Percentiles rank a stretch among this genome's conserved stretches.
Conservation (phyloP, 2,888 invertebrate genomes). For the Parnassius glacialis region DNA sequence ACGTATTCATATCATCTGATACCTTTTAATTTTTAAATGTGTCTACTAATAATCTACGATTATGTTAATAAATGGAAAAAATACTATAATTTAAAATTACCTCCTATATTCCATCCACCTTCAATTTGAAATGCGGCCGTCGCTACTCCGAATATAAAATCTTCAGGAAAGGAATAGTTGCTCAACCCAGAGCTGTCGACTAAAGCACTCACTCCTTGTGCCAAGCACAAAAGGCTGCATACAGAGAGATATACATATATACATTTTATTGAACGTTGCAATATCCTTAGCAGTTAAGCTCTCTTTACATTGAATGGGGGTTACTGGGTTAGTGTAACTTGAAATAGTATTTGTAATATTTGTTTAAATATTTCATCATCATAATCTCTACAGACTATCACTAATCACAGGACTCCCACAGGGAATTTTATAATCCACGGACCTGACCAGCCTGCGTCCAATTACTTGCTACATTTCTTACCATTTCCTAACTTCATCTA, state of each 20-base stretch:
- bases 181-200: conserved; percentile 47
- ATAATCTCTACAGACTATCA: too few relatives aligned
- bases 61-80: not conserved
- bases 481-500: too few relatives aligned
- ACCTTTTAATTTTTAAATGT: not conserved
- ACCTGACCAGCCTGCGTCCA: too few relatives aligned
- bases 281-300: not conserved
- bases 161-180: conserved; percentile 75
- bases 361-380: too few relatives aligned
- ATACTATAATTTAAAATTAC: conserved; percentile 40
- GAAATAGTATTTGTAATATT: too few relatives aligned
- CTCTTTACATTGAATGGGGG: too few relatives aligned
- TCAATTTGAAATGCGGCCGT: conserved; percentile 84
- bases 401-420: too few relatives aligned
- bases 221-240: conserved; percentile 53
- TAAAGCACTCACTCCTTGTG: conserved; percentile 46
- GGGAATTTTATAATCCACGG: too few relatives aligned
- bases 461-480: too few relatives aligned
- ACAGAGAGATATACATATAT: conserved; percentile 9
- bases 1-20: not conserved
- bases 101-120: conserved; percentile 79
- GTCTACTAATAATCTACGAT: not conserved
- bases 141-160: conserved; percentile 82
- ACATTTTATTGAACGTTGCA: not conserved
- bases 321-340: too few relatives aligned